Conservation (phyloP, 2,888 invertebrate genomes). For the Tetranychus truncatus region DNA sequence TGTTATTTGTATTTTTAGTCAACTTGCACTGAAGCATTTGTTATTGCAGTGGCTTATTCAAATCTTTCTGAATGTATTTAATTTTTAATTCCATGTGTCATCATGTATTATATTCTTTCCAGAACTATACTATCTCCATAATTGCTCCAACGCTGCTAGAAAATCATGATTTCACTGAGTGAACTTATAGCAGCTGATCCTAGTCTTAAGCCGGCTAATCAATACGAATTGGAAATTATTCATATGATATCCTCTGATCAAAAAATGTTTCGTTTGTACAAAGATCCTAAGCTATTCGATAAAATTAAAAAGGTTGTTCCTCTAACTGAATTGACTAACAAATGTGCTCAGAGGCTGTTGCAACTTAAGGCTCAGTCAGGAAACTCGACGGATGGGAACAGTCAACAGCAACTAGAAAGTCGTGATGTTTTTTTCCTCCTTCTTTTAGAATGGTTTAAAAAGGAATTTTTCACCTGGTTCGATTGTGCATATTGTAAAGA, state of each 20-base stretch:
- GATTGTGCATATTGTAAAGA: conserved; percentile 52
- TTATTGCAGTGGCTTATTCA: too few relatives aligned
- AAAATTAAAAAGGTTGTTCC: neutral
- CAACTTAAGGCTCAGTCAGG: neutral
- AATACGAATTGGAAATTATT: neutral
- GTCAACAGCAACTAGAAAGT: neutral
- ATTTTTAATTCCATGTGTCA: too few relatives aligned
- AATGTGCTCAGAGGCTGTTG: neutral
- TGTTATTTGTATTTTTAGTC: too few relatives aligned
- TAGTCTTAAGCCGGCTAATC: neutral
- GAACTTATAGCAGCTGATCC: too few relatives aligned
- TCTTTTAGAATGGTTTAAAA: conserved; percentile 75
- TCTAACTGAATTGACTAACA: neutral
- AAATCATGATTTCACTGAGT: too few relatives aligned
- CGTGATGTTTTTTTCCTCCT: conserved; percentile 47
- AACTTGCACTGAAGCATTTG: too few relatives aligned
- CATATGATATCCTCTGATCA: neutral
- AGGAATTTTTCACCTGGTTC: conserved; percentile 78
- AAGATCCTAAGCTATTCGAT: neutral
- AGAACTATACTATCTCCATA: too few relatives aligned
- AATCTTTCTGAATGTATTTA: too few relatives aligned
- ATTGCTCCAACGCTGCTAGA: too few relatives aligned
- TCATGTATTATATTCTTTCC: too few relatives aligned
- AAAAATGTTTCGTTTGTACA: neutral
- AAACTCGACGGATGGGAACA: neutral